Conservation (phyloP, 2,888 invertebrate species). For the Thera obeliscata region DNA sequence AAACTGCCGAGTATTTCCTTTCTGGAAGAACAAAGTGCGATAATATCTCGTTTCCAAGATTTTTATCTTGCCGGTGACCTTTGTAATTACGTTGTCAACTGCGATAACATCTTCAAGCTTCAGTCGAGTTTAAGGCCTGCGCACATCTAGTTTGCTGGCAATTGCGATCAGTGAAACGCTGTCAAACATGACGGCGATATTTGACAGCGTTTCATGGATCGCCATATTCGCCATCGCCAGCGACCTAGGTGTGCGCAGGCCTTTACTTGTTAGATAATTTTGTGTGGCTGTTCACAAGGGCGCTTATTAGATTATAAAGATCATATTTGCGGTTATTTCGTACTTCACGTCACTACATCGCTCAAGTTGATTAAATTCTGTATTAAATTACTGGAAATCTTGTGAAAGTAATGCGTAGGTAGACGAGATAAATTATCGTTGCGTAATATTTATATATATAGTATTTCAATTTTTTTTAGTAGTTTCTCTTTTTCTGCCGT, state of each 20-base stretch:
- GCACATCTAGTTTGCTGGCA: too few species aligned
- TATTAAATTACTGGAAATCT: constrained; percentile 48
- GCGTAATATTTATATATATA: background rate
- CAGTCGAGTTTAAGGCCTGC: background rate
- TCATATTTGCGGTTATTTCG: constrained; percentile 37
- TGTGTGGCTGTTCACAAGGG: constrained; percentile 14
- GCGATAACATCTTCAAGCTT: constrained; percentile 22
- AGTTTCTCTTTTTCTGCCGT: too few species aligned
- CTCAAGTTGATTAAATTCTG: constrained; percentile 60
- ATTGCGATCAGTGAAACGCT: too few species aligned
- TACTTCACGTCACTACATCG: constrained; percentile 40
- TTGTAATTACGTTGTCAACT: constrained; percentile 16
- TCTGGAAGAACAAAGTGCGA: constrained; percentile 49
- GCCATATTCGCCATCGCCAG: too few species aligned
- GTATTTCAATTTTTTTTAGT: background rate
- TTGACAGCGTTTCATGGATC: too few species aligned
- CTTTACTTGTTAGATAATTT: constrained; percentile 10
- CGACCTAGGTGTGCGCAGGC: too few species aligned
- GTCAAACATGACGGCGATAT: too few species aligned
- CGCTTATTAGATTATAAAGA: constrained; percentile 28
- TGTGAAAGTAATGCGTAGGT: constrained; percentile 35
- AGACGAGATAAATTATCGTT: background rate
- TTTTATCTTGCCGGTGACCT: constrained; percentile 37
- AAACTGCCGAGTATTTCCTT: constrained; percentile 46
- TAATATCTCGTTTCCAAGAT: constrained; percentile 46